Percentiles rank a stretch among this genome's conserved stretches.
phyloP scores from a whole-genome alignment of 2,113 vertebrate genomes.

The Zosterops borbonicus region DNA sequence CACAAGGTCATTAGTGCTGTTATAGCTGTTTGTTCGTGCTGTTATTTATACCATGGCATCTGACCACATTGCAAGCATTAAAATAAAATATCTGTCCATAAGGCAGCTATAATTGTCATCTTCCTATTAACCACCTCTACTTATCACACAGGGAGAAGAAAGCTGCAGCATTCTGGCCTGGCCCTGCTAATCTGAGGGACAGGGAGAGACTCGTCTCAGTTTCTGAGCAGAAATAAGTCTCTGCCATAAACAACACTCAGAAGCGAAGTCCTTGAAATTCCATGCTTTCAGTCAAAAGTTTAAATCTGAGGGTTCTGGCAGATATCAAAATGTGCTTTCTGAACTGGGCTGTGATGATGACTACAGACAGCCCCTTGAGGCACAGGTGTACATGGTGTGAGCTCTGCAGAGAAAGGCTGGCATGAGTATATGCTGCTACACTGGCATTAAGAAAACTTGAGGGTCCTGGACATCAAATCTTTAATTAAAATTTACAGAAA shows the following conservation, averaged over 20 bases:
- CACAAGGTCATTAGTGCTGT: conserved; percentile 36
- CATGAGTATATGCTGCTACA: not conserved
- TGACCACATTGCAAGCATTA: conserved; percentile 6
- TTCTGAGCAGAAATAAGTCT: not conserved
- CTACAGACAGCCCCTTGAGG: not conserved
- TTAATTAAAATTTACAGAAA: not conserved
- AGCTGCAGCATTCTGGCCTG: not conserved
- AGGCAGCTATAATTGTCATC: conserved; percentile 27
- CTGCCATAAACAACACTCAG: not conserved
- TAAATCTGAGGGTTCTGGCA: not conserved
- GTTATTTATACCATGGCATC: conserved; percentile 34
- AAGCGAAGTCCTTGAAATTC: not conserved
- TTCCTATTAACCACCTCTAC: conserved; percentile 6
- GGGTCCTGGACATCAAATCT: not conserved
- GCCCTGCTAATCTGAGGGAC: not conserved
- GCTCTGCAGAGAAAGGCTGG: not conserved
- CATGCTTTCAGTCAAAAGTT: not conserved
- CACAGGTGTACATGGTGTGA: not conserved
- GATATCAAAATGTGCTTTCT: not conserved
- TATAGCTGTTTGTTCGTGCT: not conserved
- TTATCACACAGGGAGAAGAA: not conserved
- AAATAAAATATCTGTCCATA: conserved; percentile 51
- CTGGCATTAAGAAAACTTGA: not conserved
- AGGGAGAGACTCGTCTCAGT: not conserved
- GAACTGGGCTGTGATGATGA: not conserved